Base-by-base conservation (phyloP, 2,888 invertebrate species). In the Rapana venosa region DNA sequence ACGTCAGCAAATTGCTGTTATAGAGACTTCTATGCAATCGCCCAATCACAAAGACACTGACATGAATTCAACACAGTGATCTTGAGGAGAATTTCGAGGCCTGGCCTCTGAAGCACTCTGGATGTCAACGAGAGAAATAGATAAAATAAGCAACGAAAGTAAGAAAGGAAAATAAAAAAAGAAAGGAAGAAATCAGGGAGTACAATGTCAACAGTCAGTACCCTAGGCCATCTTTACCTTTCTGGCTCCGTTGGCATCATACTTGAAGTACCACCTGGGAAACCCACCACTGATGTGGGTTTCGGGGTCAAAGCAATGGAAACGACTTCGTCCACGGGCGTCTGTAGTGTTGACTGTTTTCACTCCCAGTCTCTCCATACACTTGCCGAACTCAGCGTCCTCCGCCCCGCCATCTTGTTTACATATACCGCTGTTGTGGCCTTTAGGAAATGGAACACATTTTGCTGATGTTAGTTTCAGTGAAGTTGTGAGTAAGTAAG, bases 251-350 rank as follows among this genome's bases (percentile, higher is more conserved):
- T 94, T 91, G 20, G 93, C 93, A 91, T 95, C 95, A 87, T 93
- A 94, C 13, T 91, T 36, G 30, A 92, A 92, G 88, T 94, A 95
- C 95, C 95, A 95, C n/a, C 92, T 91, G 0, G 94, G 95, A 87
- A 93, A 95, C 0, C 90, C 91, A 0, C 95, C 95, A 47, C 91
- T 91, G 17, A 95, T 58, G 89, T 94, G 94, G 0, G 92, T 93
- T n/a, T 91, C 93, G 15, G 94, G 94, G 86, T 93, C 92, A 90
- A 95, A 94, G 87, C 95, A 95, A 87, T 95, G 95, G 91, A 95
- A 95, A 8, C 95, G 91, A 87, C 93, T 94, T 61, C 94, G 90
- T 0, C 94, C 94, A 83, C 93, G 81, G 17, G 90, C 87, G 90
- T 95, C 95, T 36, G 92, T 92, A 22, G 95, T 94, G 88, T 94